Base-by-base conservation (phyloP, 1,140 invertebrate genomes). In the Agraylea sexmaculata region DNA sequence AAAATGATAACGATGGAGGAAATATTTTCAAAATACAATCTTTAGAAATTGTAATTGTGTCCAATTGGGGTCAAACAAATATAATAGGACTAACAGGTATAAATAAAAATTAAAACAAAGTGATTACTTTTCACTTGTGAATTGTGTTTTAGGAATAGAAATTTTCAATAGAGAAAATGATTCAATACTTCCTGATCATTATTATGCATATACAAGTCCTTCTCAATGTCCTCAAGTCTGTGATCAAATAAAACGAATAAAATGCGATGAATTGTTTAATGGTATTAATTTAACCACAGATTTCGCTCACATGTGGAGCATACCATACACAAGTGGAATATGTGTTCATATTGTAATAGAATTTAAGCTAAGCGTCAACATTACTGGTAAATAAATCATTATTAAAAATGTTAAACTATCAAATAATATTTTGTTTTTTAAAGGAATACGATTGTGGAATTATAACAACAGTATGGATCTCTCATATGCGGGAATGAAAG, bases 391-490 rank as follows among this genome's bases (percentile, higher is more conserved):
- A 50, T 53, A 34, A 37, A n/a, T n/a, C n/a, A n/a, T n/a, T n/a
- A n/a, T 35, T 29, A 35, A 28, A 29, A 35, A 20, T 18, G n/a
- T 39, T 22, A 13, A 13, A 43, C 8, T 16, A 39, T 43, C 25
- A 19, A 29, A 27, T 19, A 5, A 27, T 2, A 18, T 33, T 18
- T 30, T 30, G 25, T 23, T 45, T 32, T 28, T 53, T 29, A 45
- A 38, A 63, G 70, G 71, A 36, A 56, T 88, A 1, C 67, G 75
- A 33, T 54, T 88, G 22, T 88, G 83, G 83, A 88, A 88, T 61
- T 88, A 86, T 56, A 88, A 87, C 58, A 75, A 70, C 40, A 77
- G 67, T 45, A 62, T 75, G 48, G 82, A 86, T 51, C 59, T 78
- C 34, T 76, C 80, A 19, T 84, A 79, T 56, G 73, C 72, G 48